Conservation (phyloP, 2,113 vertebrate species). For the Pelvicachromis taeniatus region DNA sequence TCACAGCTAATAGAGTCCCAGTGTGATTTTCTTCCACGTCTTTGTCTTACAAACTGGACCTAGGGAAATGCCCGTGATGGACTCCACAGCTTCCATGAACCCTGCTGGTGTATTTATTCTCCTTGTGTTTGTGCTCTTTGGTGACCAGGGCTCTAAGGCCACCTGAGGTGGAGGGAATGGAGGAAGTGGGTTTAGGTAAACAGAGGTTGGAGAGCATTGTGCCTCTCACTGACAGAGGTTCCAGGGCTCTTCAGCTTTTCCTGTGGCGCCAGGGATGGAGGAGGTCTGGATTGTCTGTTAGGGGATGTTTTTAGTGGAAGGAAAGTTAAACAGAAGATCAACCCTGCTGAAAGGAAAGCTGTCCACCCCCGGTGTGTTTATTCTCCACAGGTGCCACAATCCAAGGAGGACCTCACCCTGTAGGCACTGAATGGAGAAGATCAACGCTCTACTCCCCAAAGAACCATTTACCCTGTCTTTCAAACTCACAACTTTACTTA, state of each 20-base stretch:
- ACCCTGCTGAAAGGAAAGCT: constrained; percentile 57
- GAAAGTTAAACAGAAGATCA: constrained; percentile 61
- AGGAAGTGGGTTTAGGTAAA: constrained; percentile 64
- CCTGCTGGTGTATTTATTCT: constrained; percentile 29
- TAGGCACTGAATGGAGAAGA: constrained; percentile 19
- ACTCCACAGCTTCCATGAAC: background rate
- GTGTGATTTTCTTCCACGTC: constrained; percentile 20
- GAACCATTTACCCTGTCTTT: constrained; percentile 6
- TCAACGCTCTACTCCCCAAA: background rate
- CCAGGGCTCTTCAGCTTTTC: constrained; percentile 53
- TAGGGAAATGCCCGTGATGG: constrained; percentile 17
- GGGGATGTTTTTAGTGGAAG: constrained; percentile 62
- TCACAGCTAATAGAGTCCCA: constrained; percentile 14
- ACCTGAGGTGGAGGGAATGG: constrained; percentile 45
- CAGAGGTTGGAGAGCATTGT: constrained; percentile 61
- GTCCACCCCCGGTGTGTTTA: constrained; percentile 54
- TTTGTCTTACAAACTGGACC: constrained; percentile 31
- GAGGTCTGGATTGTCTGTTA: constrained; percentile 65
- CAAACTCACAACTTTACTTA: background rate
- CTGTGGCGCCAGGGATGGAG: constrained; percentile 45
- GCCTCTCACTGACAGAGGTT: constrained; percentile 37
- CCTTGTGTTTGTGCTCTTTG: constrained; percentile 15
- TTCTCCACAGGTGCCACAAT: constrained; percentile 57
- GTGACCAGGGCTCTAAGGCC: constrained; percentile 28
- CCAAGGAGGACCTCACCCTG: constrained; percentile 38